These are phyloP conservation scores for Lepus timidus DNA, from an alignment of 2,113 vertebrate species.

Conservation along the genomic window DNA sequence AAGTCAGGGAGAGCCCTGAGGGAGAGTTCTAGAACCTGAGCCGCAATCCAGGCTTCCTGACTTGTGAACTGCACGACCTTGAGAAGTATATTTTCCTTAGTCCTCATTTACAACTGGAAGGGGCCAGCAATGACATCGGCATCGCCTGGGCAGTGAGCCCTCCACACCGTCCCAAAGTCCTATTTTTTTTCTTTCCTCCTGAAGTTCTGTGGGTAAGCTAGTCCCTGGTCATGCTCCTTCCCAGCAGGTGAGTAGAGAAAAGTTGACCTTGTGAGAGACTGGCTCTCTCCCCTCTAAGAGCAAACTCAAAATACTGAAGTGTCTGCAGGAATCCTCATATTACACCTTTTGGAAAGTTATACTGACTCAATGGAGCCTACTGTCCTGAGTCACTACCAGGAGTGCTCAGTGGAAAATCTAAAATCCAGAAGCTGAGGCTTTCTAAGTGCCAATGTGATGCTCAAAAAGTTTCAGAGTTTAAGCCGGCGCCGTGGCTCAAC, in stretches of 20 bases:
- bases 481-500: too few relatives aligned
- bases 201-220: not conserved
- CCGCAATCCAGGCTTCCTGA: not conserved
- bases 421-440: not conserved
- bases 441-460: not conserved
- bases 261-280: not conserved
- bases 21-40: not conserved
- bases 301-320: not conserved
- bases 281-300: not conserved
- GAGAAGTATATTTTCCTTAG: not conserved
- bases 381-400: not conserved
- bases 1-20: rapidly evolving
- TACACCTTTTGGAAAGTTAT: not conserved
- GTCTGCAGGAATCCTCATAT: not conserved
- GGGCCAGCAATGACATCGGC: rapidly evolving
- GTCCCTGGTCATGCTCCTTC: too few relatives aligned
- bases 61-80: not conserved
- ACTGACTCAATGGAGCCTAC: not conserved
- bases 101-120: not conserved
- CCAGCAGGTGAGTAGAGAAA: not conserved
- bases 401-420: not conserved
- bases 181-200: not conserved
- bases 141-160: not conserved
- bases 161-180: not conserved
- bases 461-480: not conserved